phyloP scores from a whole-genome alignment of 2,888 invertebrate species.

The Belgica antarctica region DNA sequence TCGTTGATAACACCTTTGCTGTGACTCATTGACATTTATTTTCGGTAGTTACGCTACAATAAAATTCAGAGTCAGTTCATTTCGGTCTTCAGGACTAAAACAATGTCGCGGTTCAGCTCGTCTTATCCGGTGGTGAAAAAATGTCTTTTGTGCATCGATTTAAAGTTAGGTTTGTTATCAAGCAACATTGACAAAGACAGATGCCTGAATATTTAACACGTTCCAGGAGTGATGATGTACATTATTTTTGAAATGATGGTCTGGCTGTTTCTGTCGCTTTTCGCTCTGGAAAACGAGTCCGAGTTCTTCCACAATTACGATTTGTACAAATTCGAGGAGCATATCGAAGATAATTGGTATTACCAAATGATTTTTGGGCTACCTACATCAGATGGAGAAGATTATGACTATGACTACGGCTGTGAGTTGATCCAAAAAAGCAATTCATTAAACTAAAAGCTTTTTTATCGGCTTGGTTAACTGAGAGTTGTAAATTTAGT shows the following conservation, averaged over 20 bases:
- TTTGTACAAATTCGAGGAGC: conserved; percentile 36
- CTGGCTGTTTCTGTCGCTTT: conserved; percentile 28
- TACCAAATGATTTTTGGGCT: conserved; percentile 32
- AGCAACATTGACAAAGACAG: neutral
- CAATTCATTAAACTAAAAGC: neutral
- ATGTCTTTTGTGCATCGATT: conserved; percentile 25
- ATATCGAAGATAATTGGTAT: conserved; percentile 42
- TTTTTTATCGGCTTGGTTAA: neutral
- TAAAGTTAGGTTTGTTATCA: conserved; percentile 30
- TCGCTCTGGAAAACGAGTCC: conserved; percentile 26
- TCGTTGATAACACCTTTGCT: too few species aligned
- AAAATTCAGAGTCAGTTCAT: neutral
- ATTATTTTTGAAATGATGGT: conserved; percentile 22
- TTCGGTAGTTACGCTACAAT: neutral
- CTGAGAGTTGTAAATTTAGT: neutral
- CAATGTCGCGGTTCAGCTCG: neutral
- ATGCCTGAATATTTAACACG: neutral
- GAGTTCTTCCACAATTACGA: conserved; percentile 35
- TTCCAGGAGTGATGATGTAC: conserved; percentile 5
- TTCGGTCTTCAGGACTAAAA: neutral
- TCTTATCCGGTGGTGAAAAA: conserved; percentile 29
- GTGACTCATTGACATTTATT: neutral
- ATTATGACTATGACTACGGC: conserved; percentile 37
- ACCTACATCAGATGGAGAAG: conserved; percentile 20
- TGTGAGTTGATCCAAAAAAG: conserved; percentile 8